Evolutionary conservation across 2,113 vertebrate species (phyloP).

Genomic region (Gambusia holbrooki): DNA sequence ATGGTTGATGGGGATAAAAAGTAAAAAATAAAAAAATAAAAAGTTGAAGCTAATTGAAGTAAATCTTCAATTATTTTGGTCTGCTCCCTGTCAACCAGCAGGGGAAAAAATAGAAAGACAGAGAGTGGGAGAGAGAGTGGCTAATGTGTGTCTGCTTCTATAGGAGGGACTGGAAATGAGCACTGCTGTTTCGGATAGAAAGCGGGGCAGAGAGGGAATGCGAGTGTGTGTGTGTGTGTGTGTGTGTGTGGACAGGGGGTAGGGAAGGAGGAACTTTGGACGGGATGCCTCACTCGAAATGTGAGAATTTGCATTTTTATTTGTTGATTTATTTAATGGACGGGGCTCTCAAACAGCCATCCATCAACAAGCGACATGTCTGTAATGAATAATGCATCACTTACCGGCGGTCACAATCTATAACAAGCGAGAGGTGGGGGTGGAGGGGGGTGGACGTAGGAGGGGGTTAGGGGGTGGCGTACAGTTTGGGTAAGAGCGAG

Average conservation of each 20-base stretch:
- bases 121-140: slow-evolving; percentile 17
- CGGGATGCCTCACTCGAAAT: slow-evolving; percentile 79
- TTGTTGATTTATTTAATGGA: slow-evolving; percentile 89
- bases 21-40: slow-evolving; percentile 24
- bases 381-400: slow-evolving; percentile 86
- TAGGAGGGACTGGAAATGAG: slow-evolving; percentile 55
- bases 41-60: slow-evolving; percentile 62
- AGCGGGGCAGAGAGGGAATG: slow-evolving; percentile 49
- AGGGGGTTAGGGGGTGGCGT: slow-evolving; percentile 31
- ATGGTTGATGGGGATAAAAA: slow-evolving; percentile 34
- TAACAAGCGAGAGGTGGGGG: slow-evolving; percentile 72
- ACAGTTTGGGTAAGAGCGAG: slow-evolving; percentile 66
- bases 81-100: slow-evolving; percentile 70
- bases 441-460: too few relatives aligned
- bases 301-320: slow-evolving; percentile 89
- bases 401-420: slow-evolving; percentile 83
- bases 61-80: slow-evolving; percentile 68
- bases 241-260: slow-evolving; percentile 5
- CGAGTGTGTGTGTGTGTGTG: not conserved
- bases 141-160: slow-evolving; percentile 19
- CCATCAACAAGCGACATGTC: slow-evolving; percentile 82
- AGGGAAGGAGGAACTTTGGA: slow-evolving; percentile 75
- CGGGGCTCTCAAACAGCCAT: slow-evolving; percentile 86
- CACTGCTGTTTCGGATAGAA: slow-evolving; percentile 59
- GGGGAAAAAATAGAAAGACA: slow-evolving; percentile 14